Conservation (phyloP, 30 jellyfish, hydroid and myxozoan genomes). For the Turritopsis dohrnii region DNA sequence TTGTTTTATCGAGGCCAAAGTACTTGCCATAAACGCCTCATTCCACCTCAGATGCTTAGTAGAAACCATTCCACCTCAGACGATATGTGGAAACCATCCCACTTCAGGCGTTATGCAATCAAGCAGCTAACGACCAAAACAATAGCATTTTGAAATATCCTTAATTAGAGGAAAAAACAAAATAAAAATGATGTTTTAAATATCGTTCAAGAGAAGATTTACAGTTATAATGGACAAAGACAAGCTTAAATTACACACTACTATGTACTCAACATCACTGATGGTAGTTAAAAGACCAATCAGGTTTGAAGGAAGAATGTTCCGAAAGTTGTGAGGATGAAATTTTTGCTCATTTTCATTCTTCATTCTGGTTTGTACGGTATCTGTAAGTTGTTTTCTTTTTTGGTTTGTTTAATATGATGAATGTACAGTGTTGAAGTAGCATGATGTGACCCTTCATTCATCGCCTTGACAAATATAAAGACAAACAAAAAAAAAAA, state of each 20-base stretch:
- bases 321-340: background rate
- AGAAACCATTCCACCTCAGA: no score
- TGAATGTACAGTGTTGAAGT: no score
- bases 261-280: background rate
- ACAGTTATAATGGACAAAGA: no score
- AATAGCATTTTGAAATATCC: background rate
- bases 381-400: background rate
- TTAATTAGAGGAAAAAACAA: background rate
- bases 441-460: no score
- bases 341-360: background rate
- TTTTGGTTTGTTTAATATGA: background rate
- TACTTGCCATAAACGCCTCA: no score
- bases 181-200: background rate
- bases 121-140: background rate
- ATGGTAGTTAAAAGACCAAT: no score
- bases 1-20: no score
- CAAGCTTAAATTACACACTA: no score
- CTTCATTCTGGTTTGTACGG: background rate
- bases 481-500: no score
- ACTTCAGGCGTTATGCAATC: background rate
- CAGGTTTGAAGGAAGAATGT: background rate
- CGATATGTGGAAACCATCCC: background rate
- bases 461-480: no score
- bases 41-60: no score
- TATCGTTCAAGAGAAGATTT: background rate